Percentiles rank a stretch among this genome's conserved stretches.
Evolutionary conservation across 2,113 vertebrate species (phyloP).

Genomic region (Mesocricetus auratus): DNA sequence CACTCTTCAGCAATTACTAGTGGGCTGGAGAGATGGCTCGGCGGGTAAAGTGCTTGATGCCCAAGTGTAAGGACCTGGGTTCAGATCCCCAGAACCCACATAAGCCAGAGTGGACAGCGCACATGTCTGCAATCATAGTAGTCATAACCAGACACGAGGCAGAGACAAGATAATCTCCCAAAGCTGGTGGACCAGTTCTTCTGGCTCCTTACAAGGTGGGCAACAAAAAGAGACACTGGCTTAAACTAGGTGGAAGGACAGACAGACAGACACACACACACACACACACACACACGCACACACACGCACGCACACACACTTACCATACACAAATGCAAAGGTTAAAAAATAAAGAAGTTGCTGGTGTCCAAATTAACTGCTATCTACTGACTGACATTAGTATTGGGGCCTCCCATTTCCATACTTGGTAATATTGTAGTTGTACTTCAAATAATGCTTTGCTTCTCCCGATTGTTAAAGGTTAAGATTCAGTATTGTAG

Average conservation of each 20-base stretch:
- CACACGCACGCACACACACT: neutral
- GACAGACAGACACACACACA: neutral
- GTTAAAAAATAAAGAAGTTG: neutral
- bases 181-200: neutral
- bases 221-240: neutral
- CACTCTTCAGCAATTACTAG: neutral
- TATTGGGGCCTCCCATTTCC: neutral
- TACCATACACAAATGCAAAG: neutral
- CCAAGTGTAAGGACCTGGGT: no score
- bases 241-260: neutral
- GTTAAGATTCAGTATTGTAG: slow-evolving; percentile 58
- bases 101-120: neutral
- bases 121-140: neutral
- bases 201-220: no score
- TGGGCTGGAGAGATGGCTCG: neutral
- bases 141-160: neutral
- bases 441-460: slow-evolving; percentile 52
- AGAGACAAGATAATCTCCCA: neutral
- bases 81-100: neutral
- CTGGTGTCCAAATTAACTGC: neutral
- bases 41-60: neutral
- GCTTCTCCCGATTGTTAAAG: slow-evolving; percentile 60
- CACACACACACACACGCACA: neutral
- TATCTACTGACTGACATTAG: neutral
- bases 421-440: neutral